phyloP scores from a whole-genome alignment of 2,113 vertebrate genomes.

The Oreotrochilus melanogaster region DNA sequence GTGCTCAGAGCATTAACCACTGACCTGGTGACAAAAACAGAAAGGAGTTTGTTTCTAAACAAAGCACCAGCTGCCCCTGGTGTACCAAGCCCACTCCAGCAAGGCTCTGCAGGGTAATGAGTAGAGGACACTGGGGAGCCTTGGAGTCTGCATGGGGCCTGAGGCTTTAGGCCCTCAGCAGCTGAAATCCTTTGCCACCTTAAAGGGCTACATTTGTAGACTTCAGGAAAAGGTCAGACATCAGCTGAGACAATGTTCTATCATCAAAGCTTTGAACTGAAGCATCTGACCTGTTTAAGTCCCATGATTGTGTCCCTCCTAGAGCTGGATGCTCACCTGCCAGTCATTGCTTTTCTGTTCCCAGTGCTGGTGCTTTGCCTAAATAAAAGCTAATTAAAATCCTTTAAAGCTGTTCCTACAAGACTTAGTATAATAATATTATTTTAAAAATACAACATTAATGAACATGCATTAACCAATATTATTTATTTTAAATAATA shows the following conservation, averaged over 20 bases:
- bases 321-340: neutral
- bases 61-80: neutral
- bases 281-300: neutral
- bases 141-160: neutral
- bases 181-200: neutral
- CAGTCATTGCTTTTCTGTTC: neutral
- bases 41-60: neutral
- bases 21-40: neutral
- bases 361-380: neutral
- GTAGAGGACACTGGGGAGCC: neutral
- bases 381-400: neutral
- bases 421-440: neutral
- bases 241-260: neutral
- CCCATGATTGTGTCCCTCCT: rapidly evolving
- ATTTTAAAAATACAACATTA: conserved; percentile 9
- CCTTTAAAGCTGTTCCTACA: neutral
- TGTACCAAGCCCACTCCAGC: neutral
- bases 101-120: neutral
- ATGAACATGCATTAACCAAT: neutral
- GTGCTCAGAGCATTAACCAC: neutral
- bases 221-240: neutral
- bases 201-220: neutral
- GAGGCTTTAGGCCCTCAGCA: neutral
- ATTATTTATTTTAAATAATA: conserved; percentile 6
- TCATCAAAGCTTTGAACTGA: neutral